phyloP scores from a whole-genome alignment of 2,888 invertebrate species.

The Rhagophthalmus giganteus region DNA sequence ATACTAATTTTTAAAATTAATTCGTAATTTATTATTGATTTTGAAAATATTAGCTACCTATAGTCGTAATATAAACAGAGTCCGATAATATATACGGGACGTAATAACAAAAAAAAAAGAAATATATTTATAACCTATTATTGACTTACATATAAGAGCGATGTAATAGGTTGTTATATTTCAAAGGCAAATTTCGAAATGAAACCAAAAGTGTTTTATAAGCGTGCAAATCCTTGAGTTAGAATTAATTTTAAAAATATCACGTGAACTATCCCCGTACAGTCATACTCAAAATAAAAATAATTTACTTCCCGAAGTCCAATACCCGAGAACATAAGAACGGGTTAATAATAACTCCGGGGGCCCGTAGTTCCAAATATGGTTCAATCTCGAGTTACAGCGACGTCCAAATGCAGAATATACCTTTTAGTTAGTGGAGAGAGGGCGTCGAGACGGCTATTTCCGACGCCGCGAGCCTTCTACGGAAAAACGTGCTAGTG shows the following conservation, averaged over 20 bases:
- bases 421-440: constrained; percentile 49
- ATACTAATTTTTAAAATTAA: no score
- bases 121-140: no score
- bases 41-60: no score
- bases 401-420: constrained; percentile 68
- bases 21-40: no score
- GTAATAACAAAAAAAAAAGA: no score
- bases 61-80: no score
- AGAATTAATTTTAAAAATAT: constrained; percentile 9
- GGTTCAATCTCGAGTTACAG: constrained; percentile 71
- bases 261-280: constrained; percentile 7
- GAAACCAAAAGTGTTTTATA: constrained; percentile 3
- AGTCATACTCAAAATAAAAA: constrained; percentile 27
- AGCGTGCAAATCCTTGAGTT: constrained; percentile 12
- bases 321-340: constrained; percentile 48
- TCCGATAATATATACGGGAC: no score
- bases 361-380: constrained; percentile 63
- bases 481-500: constrained; percentile 44
- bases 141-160: no score
- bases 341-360: constrained; percentile 54
- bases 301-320: constrained; percentile 32
- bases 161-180: no score
- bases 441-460: constrained; percentile 54
- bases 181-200: neutral
- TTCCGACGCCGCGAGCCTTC: constrained; percentile 50